These are phyloP conservation scores for Paelopatides confundens DNA, from an alignment of 53 echinoderm and acorn worm genomes.

Conservation along the genomic window DNA sequence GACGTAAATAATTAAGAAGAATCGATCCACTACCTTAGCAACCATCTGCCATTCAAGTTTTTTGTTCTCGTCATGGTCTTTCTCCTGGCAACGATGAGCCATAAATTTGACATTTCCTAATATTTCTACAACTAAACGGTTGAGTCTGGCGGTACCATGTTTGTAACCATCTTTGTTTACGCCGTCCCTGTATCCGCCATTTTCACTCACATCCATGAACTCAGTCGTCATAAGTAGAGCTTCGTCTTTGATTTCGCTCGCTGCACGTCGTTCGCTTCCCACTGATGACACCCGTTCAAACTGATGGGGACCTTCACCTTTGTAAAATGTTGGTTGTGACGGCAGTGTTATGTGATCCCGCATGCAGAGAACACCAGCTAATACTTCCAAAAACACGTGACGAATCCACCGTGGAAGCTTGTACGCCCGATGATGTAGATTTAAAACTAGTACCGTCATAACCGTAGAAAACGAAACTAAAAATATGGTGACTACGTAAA, in stretches of 20 bases:
- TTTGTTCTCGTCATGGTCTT: constrained; percentile 79
- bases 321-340: constrained; percentile 47
- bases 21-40: constrained; percentile 93
- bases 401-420: constrained; percentile 90
- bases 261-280: constrained; percentile 11
- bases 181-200: constrained; percentile 19
- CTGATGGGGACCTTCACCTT: constrained; percentile 59
- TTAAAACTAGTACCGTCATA: constrained; percentile 95
- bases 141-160: constrained; percentile 25
- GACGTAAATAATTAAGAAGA: constrained; percentile 91
- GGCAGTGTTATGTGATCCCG: constrained; percentile 36
- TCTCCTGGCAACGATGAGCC: constrained; percentile 81
- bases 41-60: constrained; percentile 93
- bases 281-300: constrained; percentile 80
- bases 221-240: constrained; percentile 24
- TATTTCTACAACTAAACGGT: constrained; percentile 46
- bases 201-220: constrained; percentile 39
- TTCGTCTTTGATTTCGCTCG: constrained; percentile 35
- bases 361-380: constrained; percentile 91
- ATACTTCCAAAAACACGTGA: constrained; percentile 82
- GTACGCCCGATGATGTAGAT: constrained; percentile 89
- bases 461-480: constrained; percentile 92
- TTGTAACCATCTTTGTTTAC: constrained; percentile 20
- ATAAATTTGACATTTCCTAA: constrained; percentile 77
- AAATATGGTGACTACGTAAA: constrained; percentile 96